Evolutionary conservation across 2,797 vertebrate genomes (phyloP).

Genomic region (Lepilemur septentrionalis): DNA sequence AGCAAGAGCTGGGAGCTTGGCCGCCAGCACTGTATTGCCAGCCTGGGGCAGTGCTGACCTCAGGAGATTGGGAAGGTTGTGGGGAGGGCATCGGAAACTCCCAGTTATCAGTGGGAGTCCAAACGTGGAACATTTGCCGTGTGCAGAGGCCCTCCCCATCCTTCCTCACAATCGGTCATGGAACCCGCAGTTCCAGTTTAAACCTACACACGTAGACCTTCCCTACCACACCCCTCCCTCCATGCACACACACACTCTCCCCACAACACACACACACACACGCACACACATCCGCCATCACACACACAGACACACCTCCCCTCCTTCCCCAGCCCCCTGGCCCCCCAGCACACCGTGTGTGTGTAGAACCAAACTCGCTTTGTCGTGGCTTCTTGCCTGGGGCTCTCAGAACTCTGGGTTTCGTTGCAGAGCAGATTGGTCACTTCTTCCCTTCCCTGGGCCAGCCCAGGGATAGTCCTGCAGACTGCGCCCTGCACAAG

Average conservation of each 20-base stretch:
- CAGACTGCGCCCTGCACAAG: not conserved
- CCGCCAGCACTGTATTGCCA: not conserved
- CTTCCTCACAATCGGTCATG: not conserved
- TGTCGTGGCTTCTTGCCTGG: not conserved
- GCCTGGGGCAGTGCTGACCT: not conserved
- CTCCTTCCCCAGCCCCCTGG: accelerated
- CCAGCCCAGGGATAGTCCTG: not conserved
- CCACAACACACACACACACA: too few species aligned
- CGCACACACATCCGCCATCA: not conserved
- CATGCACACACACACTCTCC: not conserved
- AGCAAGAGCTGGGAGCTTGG: not conserved
- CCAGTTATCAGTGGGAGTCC: not conserved
- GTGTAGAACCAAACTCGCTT: not conserved
- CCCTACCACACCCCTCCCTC: too few species aligned
- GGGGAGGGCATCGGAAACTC: not conserved
- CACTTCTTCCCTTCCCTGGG: not conserved
- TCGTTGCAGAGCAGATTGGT: not conserved
- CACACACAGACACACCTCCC: not conserved
- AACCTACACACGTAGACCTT: not conserved
- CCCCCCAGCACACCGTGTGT: accelerated
- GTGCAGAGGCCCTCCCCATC: not conserved
- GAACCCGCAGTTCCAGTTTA: not conserved
- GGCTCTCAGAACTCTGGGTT: not conserved
- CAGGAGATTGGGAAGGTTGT: not conserved
- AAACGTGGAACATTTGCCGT: not conserved